Evolutionary conservation across 2,113 vertebrate genomes (phyloP).

Genomic region (Elaphurus davidianus): DNA sequence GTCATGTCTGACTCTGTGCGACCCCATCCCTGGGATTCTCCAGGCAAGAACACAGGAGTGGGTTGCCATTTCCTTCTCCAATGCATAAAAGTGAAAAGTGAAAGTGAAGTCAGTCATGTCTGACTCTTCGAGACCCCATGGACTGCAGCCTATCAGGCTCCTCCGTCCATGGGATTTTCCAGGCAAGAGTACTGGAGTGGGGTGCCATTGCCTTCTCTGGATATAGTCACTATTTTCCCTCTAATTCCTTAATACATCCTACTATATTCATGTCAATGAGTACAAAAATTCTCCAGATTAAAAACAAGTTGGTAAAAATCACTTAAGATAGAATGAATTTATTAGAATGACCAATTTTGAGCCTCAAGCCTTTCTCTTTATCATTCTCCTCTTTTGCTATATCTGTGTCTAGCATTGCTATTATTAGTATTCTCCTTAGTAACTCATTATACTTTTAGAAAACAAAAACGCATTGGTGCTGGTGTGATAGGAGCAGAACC

Average conservation of each 20-base stretch:
- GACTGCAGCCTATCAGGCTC: too few relatives aligned
- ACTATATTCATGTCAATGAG: not conserved
- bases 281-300: conserved; percentile 23
- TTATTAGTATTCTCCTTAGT: not conserved
- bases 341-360: not conserved
- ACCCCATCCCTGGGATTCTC: too few relatives aligned
- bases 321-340: not conserved
- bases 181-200: too few relatives aligned
- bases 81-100: too few relatives aligned
- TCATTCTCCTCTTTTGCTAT: not conserved
- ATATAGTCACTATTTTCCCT: not conserved
- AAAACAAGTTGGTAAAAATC: not conserved
- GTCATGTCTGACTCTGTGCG: too few relatives aligned
- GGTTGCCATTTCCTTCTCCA: too few relatives aligned
- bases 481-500: not conserved
- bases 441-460: not conserved
- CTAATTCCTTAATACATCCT: not conserved
- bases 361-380: not conserved
- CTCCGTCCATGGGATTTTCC: too few relatives aligned
- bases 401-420: not conserved
- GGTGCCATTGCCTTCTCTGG: too few relatives aligned
- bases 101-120: too few relatives aligned
- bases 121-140: too few relatives aligned
- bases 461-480: not conserved
- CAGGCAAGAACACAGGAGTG: too few relatives aligned